Evolutionary conservation across 2,888 invertebrate species (phyloP), one percentile per base, ranked within the genome.

Genomic region (Matsumyia berberina): DNA sequence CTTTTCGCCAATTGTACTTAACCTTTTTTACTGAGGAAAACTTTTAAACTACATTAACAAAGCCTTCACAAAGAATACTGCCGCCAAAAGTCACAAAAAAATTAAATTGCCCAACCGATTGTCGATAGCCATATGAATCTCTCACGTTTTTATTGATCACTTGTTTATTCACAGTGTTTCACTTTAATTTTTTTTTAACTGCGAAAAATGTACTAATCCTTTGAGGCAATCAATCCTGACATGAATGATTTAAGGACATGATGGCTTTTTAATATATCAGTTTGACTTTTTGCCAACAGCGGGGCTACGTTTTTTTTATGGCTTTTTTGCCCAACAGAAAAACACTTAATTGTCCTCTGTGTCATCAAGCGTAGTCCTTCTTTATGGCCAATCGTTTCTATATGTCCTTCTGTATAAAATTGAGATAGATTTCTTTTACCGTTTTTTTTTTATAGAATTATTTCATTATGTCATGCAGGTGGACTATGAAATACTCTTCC

Each of bases 391-490:
- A 37, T 57, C 39, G 12, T 57, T n/a, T 17, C 17, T 24, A 24
- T 39, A 11, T 53, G 11, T n/a, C 24, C 24, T 24, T 24, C n/a
- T n/a, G n/a, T n/a, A n/a, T n/a, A n/a, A n/a, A 55, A 15, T 19
- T 37, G 37, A n/a, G 19, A 39, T 24, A 12, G 37, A 39, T 39
- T 37, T 29, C 17, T n/a, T 24, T 37, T 55, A 8, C 9, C 19
- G 4, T 9, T 55, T 55, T n/a, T 37, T 24, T 19, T 29, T 12
- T 12, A 19, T 17, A 11, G 55, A 55, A 55, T 57, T 57, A 37
- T 55, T 62, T 73, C 62, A 53, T 62, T 73, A 44, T 62, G 53
- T 53, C 73, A 62, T 53, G 62, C 62, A 42, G 53, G 62, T 73
- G 24, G 31, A 19, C 9, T 31, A 49, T 31, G 3, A 31, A 24